phyloP scores from a whole-genome alignment of 2,113 vertebrate species.

The Trematocara nigrifrons region DNA sequence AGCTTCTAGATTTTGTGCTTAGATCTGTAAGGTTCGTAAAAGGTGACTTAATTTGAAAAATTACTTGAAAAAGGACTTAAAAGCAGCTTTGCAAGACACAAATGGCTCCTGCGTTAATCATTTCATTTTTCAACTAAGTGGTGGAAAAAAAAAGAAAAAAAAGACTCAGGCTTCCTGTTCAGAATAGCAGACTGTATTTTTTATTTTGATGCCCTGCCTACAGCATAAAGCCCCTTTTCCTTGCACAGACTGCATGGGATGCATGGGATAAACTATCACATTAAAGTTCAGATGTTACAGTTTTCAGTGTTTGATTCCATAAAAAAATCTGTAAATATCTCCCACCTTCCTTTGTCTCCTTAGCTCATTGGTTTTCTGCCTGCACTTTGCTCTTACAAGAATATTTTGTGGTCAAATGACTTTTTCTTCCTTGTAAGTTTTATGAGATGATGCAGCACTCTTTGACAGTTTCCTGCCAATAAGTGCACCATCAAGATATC shows the following conservation, averaged over 20 bases:
- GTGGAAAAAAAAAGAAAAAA: not conserved
- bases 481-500: constrained; percentile 30
- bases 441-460: constrained; percentile 31
- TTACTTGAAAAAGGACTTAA: not conserved
- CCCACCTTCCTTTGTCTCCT: not conserved
- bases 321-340: not conserved
- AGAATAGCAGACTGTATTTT: not conserved
- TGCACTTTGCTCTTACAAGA: not conserved
- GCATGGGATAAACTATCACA: not conserved
- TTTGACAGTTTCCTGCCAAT: constrained; percentile 24
- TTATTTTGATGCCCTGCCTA: not conserved
- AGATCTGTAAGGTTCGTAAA: not conserved
- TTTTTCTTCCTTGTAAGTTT: constrained; percentile 41
- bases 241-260: not conserved
- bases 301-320: not conserved
- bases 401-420: constrained; percentile 1
- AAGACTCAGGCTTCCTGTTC: not conserved
- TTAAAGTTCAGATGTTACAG: not conserved
- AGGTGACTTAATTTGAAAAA: not conserved
- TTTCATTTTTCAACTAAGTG: not conserved
- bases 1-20: not conserved
- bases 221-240: not conserved
- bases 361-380: not conserved
- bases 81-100: not conserved
- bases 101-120: not conserved